Percentiles rank a stretch among this genome's conserved stretches.
phyloP scores from a whole-genome alignment of 2,888 invertebrate species.

The Uropetala carovei region DNA sequence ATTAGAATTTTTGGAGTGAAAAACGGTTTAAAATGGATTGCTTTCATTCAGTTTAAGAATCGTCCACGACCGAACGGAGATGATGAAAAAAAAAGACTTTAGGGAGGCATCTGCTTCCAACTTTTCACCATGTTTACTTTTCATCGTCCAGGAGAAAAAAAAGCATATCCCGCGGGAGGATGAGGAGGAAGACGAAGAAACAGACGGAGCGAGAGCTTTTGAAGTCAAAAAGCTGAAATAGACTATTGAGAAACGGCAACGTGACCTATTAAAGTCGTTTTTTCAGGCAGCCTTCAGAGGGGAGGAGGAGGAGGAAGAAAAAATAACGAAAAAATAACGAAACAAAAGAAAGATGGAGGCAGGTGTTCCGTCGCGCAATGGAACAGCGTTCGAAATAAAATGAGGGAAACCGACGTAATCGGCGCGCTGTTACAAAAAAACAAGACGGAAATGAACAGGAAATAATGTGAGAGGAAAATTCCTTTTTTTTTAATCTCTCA shows the following conservation, averaged over 20 bases:
- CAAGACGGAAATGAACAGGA: not conserved
- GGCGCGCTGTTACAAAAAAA: not conserved
- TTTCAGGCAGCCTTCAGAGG: not conserved
- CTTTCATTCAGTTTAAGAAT: not conserved
- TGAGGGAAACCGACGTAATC: not conserved
- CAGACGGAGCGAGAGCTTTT: not conserved
- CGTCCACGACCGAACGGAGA: not conserved
- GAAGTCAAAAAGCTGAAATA: conserved; percentile 32
- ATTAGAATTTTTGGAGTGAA: not conserved
- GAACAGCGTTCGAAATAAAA: not conserved
- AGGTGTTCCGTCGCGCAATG: not conserved
- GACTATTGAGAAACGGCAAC: conserved; percentile 19
- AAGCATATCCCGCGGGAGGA: not conserved
- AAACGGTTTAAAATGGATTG: not conserved
- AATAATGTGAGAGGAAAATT: not conserved
- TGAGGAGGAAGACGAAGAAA: not conserved
- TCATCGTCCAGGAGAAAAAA: not conserved
- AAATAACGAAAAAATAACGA: not conserved
- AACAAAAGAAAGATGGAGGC: not conserved
- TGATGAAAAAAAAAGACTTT: not conserved
- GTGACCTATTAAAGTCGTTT: not conserved
- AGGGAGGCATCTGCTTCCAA: not conserved
- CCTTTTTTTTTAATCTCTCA: no score
- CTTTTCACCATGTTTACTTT: conserved; percentile 3
- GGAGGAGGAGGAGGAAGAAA: no score